A percentile compares a stretch with the other conserved stretches of the same genome.
Conservation (phyloP, 2,888 invertebrate genomes). For the Thymelicus acteon region DNA sequence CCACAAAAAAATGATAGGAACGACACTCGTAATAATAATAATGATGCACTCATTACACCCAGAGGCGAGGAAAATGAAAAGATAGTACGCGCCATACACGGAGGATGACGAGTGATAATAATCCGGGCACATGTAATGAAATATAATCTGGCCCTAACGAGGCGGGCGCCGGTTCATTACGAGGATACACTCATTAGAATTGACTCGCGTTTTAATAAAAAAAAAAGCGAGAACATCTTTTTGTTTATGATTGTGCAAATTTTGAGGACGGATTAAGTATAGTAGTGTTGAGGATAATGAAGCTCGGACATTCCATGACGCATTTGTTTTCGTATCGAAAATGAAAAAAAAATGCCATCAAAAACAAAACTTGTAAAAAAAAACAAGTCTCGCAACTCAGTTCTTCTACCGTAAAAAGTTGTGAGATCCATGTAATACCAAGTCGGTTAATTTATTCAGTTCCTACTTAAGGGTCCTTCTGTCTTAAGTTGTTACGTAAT, state of each 20-base stretch:
- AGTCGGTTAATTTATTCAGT: too few species aligned
- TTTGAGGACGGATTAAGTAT: background rate
- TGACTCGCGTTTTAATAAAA: slow-evolving; percentile 9
- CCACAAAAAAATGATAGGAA: background rate
- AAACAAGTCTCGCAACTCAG: too few species aligned
- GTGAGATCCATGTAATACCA: too few species aligned
- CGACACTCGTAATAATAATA: slow-evolving; percentile 13
- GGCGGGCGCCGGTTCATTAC: slow-evolving; percentile 18
- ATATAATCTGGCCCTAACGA: slow-evolving; percentile 26
- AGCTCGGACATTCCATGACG: too few species aligned
- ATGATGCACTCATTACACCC: slow-evolving; percentile 4
- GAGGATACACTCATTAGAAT: slow-evolving; percentile 22
- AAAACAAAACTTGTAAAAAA: too few species aligned
- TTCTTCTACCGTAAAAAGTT: too few species aligned
- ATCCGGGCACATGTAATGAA: slow-evolving; percentile 24
- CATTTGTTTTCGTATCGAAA: too few species aligned
- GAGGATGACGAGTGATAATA: slow-evolving; percentile 18
- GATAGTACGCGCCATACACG: slow-evolving; percentile 7
- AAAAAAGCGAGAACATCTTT: background rate
- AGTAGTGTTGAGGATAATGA: too few species aligned
- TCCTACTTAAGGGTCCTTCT: too few species aligned
- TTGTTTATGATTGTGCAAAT: background rate
- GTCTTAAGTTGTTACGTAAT: too few species aligned
- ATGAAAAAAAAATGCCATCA: too few species aligned
- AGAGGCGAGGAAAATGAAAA: slow-evolving; percentile 13